Evolutionary conservation across 2,113 vertebrate genomes (phyloP).

Genomic region (Glaucomys volans): DNA sequence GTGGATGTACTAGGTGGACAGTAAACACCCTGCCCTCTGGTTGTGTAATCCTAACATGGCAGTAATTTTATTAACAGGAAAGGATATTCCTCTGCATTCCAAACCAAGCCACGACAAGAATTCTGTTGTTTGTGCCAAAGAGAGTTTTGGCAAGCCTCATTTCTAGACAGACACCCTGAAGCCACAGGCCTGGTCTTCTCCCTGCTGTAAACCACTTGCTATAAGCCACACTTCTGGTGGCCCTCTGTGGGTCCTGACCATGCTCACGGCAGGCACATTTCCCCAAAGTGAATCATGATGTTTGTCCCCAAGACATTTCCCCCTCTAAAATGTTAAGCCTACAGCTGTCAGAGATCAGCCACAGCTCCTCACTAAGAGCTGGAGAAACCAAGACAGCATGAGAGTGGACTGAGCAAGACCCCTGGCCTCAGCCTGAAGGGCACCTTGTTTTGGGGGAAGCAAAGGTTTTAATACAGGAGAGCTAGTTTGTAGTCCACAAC

Average conservation of each 20-base stretch:
- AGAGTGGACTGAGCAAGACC: background rate
- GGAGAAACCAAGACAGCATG: background rate
- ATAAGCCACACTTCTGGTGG: background rate
- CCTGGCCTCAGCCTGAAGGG: background rate
- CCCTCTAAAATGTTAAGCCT: background rate
- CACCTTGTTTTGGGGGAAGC: background rate
- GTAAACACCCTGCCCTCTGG: background rate
- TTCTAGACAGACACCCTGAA: slow-evolving; percentile 7
- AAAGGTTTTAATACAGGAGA: background rate
- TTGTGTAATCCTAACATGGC: background rate
- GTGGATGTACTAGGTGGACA: background rate
- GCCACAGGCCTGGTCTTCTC: background rate
- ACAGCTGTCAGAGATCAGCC: background rate
- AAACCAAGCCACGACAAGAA: slow-evolving; percentile 37
- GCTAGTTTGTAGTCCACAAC: background rate
- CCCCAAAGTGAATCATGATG: background rate
- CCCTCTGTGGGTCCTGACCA: background rate
- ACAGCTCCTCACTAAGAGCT: background rate
- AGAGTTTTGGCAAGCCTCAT: background rate
- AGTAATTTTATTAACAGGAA: slow-evolving; percentile 39
- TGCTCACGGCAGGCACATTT: background rate
- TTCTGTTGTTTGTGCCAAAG: background rate
- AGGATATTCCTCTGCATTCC: slow-evolving; percentile 10
- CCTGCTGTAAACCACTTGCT: background rate
- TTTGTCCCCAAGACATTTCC: background rate